A percentile compares a stretch with the other conserved stretches of the same genome.
phyloP scores from a whole-genome alignment of 2,888 invertebrate genomes.

The Pyrrhia umbra region DNA sequence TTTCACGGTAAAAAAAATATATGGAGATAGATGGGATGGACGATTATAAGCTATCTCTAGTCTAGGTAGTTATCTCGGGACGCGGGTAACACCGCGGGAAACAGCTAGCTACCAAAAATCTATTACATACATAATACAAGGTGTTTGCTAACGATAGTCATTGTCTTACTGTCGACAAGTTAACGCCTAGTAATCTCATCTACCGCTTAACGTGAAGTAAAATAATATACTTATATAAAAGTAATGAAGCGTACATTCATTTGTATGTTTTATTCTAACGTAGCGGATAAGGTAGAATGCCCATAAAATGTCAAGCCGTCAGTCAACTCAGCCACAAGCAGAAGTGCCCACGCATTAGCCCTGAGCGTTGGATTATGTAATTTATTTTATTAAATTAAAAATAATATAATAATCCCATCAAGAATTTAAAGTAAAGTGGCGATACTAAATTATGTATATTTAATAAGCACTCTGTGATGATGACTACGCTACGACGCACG shows the following conservation, averaged over 20 bases:
- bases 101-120: too few relatives aligned
- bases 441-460: background rate
- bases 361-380: constrained; percentile 14
- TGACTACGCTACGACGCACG: too few relatives aligned
- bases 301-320: constrained; percentile 77
- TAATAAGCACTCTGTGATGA: background rate
- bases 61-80: too few relatives aligned
- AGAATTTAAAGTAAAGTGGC: background rate
- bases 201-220: constrained; percentile 15
- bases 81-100: too few relatives aligned
- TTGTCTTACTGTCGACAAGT: background rate
- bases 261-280: constrained; percentile 11
- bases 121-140: too few relatives aligned
- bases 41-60: too few relatives aligned
- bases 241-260: constrained; percentile 60
- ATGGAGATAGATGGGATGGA: too few relatives aligned
- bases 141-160: too few relatives aligned
- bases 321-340: constrained; percentile 67
- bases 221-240: too few relatives aligned
- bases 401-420: background rate
- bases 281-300: constrained; percentile 32
- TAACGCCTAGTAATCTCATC: background rate
- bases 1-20: too few relatives aligned
- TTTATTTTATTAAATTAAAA: constrained; percentile 11
- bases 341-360: constrained; percentile 45